These are phyloP conservation scores for Typhlomys cinereus DNA, from an alignment of 2,113 vertebrate genomes.

Conservation along the genomic window DNA sequence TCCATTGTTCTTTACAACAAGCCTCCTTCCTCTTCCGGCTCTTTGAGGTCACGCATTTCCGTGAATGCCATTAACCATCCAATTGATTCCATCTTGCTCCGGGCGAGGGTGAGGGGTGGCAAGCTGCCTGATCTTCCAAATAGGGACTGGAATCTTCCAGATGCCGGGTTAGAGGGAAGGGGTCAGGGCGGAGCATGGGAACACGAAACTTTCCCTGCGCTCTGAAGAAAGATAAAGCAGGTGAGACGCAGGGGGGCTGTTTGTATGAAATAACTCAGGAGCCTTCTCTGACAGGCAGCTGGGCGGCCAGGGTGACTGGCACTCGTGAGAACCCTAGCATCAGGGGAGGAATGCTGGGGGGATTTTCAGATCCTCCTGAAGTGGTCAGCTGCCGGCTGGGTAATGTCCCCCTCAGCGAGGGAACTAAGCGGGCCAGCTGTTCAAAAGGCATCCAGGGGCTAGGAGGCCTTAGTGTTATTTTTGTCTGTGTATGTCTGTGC, in stretches of 20 bases:
- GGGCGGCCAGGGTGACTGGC: neutral
- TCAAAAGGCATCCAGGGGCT: fast-evolving
- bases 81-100: neutral
- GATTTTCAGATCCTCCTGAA: neutral
- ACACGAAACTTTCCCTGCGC: neutral
- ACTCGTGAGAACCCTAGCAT: no score
- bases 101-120: neutral
- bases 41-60: fast-evolving
- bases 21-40: neutral
- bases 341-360: neutral
- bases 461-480: neutral
- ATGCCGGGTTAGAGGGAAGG: neutral
- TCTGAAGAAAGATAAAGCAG: neutral
- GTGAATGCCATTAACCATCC: no score
- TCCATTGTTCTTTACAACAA: neutral
- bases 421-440: neutral
- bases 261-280: fast-evolving
- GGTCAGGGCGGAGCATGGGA: neutral
- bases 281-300: neutral
- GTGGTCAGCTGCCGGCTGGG: fast-evolving
- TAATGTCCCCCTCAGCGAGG: no score
- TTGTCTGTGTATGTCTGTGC: no score
- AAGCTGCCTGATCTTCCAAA: neutral
- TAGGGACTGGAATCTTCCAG: neutral
- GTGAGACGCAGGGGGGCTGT: fast-evolving